Conservation (phyloP, 1,140 invertebrate species). For the Cotesia glomerata region DNA sequence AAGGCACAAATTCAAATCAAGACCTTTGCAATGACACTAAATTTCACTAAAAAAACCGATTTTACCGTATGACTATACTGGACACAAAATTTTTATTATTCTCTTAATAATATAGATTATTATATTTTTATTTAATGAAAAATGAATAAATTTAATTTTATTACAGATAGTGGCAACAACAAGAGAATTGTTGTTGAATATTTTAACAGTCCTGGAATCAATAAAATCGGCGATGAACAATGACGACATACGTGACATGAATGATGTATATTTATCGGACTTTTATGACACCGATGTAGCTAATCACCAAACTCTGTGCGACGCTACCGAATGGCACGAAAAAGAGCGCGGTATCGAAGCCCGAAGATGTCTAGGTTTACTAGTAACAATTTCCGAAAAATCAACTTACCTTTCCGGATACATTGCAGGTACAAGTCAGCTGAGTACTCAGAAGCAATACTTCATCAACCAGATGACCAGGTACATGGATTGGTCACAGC, state of each 20-base stretch:
- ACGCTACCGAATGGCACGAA: constrained; percentile 50
- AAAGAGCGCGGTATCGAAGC: constrained; percentile 56
- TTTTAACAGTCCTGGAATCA: constrained; percentile 46
- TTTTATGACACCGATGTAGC: constrained; percentile 47
- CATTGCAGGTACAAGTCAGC: constrained; percentile 46
- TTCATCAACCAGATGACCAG: constrained; percentile 50
- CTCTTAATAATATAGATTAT: no score
- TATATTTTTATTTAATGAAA: no score
- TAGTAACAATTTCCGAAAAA: constrained; percentile 44
- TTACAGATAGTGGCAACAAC: constrained; percentile 50
- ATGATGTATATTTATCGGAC: constrained; percentile 56
- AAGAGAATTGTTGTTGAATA: constrained; percentile 54
- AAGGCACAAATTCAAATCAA: no score
- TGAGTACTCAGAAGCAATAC: constrained; percentile 41
- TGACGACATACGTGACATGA: constrained; percentile 61
- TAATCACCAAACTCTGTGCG: constrained; percentile 48
- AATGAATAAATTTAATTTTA: neutral
- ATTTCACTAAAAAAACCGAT: no score
- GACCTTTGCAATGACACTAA: no score
- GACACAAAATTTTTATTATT: no score
- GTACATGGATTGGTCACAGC: constrained; percentile 50
- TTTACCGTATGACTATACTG: no score
- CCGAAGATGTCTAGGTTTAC: constrained; percentile 48
- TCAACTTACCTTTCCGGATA: constrained; percentile 55
- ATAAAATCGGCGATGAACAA: constrained; percentile 54